A percentile compares a stretch with the other conserved stretches of the same genome.
Evolutionary conservation across 2,797 vertebrate species (phyloP).

Genomic region (Helicolenus hilgendorfi): DNA sequence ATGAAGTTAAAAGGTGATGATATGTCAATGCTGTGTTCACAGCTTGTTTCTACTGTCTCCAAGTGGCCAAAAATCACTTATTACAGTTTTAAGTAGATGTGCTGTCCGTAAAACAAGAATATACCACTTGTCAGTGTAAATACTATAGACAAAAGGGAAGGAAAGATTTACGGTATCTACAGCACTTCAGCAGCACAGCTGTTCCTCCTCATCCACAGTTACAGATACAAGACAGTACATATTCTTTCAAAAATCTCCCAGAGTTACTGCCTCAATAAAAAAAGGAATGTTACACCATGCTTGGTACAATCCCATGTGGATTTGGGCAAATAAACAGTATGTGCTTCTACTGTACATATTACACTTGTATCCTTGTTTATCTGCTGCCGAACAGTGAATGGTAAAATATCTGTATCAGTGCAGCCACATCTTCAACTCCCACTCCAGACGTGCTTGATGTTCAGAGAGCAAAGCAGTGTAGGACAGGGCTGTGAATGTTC

Average conservation of each 20-base stretch:
- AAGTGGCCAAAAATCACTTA: background rate
- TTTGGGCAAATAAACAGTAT: background rate
- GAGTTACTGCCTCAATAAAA: background rate
- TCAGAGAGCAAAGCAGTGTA: constrained; percentile 64
- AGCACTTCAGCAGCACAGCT: background rate
- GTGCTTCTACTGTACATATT: constrained; percentile 1
- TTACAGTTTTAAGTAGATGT: background rate
- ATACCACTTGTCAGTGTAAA: background rate
- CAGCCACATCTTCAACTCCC: constrained; percentile 47
- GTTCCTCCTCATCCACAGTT: background rate
- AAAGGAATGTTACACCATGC: background rate
- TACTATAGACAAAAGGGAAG: background rate
- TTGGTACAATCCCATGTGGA: background rate
- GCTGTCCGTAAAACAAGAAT: background rate
- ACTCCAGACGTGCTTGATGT: constrained; percentile 50
- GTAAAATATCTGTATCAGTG: constrained; percentile 31
- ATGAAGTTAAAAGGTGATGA: background rate
- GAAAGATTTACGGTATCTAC: background rate
- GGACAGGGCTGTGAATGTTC: constrained; percentile 83
- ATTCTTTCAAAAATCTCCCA: background rate
- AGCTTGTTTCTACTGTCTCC: background rate
- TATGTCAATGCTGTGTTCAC: background rate
- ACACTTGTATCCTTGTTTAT: background rate
- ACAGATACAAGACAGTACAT: background rate
- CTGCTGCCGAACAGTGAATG: constrained; percentile 9